phyloP scores from a whole-genome alignment of 2,113 vertebrate genomes.

The Mugil cephalus region DNA sequence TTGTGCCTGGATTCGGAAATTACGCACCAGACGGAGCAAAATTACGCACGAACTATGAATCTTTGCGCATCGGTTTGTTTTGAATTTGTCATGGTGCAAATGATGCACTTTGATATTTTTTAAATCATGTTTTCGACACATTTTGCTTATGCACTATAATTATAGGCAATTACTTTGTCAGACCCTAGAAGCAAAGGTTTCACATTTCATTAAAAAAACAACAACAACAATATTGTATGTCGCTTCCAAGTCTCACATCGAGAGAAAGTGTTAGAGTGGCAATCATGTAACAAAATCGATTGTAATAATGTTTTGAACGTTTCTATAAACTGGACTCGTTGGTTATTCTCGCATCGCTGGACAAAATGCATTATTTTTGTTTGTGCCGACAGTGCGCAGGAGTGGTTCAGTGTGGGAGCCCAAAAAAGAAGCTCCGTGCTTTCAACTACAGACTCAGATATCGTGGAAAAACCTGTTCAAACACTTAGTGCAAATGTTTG shows the following conservation, averaged over 20 bases:
- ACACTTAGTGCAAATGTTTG: slow-evolving; percentile 36
- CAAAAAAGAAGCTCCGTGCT: slow-evolving; percentile 37
- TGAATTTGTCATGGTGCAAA: not conserved
- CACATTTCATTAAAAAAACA: no score
- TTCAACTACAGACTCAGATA: slow-evolving; percentile 29
- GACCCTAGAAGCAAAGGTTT: no score
- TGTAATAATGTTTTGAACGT: not conserved
- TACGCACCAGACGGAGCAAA: not conserved
- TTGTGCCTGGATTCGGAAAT: not conserved
- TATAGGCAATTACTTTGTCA: not conserved
- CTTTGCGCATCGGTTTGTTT: slow-evolving; percentile 1
- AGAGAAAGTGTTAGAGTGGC: not conserved
- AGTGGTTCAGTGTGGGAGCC: not conserved
- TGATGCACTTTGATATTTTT: not conserved
- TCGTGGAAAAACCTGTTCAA: slow-evolving; percentile 46
- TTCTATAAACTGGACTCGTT: not conserved
- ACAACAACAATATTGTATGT: not conserved
- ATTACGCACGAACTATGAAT: slow-evolving; percentile 19
- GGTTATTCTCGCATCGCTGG: not conserved
- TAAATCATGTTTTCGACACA: not conserved
- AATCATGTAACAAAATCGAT: not conserved
- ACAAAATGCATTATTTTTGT: slow-evolving; percentile 46
- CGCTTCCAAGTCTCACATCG: not conserved
- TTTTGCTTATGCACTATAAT: not conserved
- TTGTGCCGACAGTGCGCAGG: slow-evolving; percentile 23